Conservation (phyloP, 2,888 invertebrate species). For the Diachrysia chrysitis region DNA sequence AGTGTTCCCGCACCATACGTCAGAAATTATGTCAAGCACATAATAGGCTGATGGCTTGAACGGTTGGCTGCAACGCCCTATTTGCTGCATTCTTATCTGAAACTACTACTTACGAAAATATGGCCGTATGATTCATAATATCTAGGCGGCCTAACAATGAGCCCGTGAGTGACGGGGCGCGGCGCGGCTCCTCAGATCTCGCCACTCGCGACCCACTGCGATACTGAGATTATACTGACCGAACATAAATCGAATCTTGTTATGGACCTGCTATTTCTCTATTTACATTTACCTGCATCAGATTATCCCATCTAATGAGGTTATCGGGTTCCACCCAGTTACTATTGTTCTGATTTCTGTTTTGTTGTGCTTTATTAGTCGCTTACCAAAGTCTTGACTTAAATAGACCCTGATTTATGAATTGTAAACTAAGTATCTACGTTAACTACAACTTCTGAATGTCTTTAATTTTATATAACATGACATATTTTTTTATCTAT, state of each 20-base stretch:
- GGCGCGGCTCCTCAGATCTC: slow-evolving; percentile 81
- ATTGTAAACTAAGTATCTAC: neutral
- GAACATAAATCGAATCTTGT: slow-evolving; percentile 84
- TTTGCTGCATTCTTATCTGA: slow-evolving; percentile 85
- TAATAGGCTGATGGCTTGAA: slow-evolving; percentile 70
- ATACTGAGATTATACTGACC: slow-evolving; percentile 79
- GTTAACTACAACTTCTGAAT: neutral
- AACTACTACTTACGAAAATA: slow-evolving; percentile 81
- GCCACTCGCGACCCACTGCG: slow-evolving; percentile 71
- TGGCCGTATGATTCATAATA: slow-evolving; percentile 82
- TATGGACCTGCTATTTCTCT: slow-evolving; percentile 81
- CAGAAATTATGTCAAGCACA: slow-evolving; percentile 81
- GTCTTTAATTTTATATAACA: too few species aligned
- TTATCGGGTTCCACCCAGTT: slow-evolving; percentile 70
- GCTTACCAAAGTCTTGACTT: slow-evolving; percentile 35
- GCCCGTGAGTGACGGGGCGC: slow-evolving; percentile 82
- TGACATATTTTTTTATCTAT: too few species aligned
- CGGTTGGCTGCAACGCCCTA: slow-evolving; percentile 83
- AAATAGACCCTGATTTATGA: neutral
- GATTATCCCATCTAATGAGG: slow-evolving; percentile 83
- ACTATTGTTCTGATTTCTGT: slow-evolving; percentile 68
- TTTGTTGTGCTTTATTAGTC: slow-evolving; percentile 67
- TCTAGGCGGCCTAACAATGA: slow-evolving; percentile 82
- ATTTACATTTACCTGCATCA: slow-evolving; percentile 78
- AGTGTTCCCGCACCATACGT: slow-evolving; percentile 64